Evolutionary conservation across 2,113 vertebrate genomes (phyloP).

Genomic region (Microcebus jonahi): DNA sequence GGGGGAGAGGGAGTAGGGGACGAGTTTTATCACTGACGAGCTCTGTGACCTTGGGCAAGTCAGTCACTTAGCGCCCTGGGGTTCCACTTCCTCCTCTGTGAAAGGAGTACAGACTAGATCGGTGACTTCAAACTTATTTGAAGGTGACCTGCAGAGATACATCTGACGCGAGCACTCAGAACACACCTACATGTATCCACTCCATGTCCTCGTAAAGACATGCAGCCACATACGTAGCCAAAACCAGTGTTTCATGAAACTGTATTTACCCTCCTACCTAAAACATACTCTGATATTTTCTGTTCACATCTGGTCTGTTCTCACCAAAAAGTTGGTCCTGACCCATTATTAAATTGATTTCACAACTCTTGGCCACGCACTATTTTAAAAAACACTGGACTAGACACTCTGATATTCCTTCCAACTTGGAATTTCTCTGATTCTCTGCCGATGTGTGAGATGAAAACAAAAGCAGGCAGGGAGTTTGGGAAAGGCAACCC

Average conservation of each 20-base stretch:
- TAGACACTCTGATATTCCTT: background rate
- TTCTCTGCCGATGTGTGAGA: background rate
- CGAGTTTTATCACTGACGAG: background rate
- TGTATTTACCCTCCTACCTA: background rate
- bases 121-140: background rate
- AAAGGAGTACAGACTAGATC: background rate
- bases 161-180: background rate
- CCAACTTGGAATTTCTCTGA: background rate
- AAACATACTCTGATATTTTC: background rate
- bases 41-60: background rate
- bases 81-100: background rate
- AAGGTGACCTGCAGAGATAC: background rate
- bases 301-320: background rate
- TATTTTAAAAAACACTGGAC: background rate
- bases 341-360: background rate
- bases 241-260: background rate
- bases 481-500: background rate
- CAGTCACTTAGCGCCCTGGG: background rate
- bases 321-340: background rate
- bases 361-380: background rate
- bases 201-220: rapidly evolving
- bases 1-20: background rate
- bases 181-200: rapidly evolving
- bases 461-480: background rate
- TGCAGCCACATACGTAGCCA: rapidly evolving